These are phyloP conservation scores for Percopsis transmontana DNA, from an alignment of 2,113 vertebrate species.

Conservation along the genomic window DNA sequence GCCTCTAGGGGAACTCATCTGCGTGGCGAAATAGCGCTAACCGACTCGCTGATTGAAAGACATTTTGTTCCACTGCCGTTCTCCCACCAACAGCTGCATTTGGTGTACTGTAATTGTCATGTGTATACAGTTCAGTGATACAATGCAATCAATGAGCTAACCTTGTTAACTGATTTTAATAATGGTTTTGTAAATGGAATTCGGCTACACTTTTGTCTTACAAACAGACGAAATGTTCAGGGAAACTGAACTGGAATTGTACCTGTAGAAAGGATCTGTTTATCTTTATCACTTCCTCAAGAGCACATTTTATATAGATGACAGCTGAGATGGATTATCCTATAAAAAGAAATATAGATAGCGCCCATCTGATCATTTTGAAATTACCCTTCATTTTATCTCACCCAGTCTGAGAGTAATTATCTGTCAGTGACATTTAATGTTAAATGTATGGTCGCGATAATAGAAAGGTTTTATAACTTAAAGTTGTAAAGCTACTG, in stretches of 20 bases:
- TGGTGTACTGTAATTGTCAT: background rate
- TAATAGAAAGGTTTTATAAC: too few relatives aligned
- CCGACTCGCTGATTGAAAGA: conserved; percentile 38
- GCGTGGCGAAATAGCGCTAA: conserved; percentile 35
- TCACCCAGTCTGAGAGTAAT: background rate
- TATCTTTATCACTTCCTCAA: background rate
- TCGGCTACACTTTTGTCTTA: background rate
- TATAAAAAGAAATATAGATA: background rate
- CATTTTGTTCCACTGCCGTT: conserved; percentile 60
- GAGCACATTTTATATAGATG: background rate
- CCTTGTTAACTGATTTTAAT: background rate
- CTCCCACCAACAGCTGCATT: conserved; percentile 9
- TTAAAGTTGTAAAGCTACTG: too few relatives aligned
- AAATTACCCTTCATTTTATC: background rate
- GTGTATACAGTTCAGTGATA: background rate
- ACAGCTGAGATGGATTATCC: background rate
- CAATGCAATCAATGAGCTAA: background rate
- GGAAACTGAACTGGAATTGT: background rate
- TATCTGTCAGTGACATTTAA: conserved; percentile 23
- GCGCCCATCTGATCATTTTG: background rate
- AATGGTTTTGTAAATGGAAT: background rate
- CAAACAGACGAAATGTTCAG: background rate
- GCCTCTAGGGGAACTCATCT: conserved; percentile 38
- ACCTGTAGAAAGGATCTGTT: background rate
- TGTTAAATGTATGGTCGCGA: background rate